A percentile compares a stretch with the other conserved stretches of the same genome.
phyloP scores from a whole-genome alignment of 2,888 invertebrate genomes.

The Fabriciana adippe region DNA sequence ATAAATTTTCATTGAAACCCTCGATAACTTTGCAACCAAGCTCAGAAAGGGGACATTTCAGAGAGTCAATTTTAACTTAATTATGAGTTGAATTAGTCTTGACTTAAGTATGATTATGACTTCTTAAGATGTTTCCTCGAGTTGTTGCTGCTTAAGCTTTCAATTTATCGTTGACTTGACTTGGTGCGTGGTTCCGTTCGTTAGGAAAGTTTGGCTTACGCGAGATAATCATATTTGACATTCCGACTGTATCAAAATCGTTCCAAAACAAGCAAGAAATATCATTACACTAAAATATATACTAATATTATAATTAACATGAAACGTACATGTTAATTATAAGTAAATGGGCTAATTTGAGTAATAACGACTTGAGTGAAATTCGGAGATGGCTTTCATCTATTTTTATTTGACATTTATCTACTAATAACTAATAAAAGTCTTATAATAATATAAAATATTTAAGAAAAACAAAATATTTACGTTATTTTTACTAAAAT shows the following conservation, averaged over 20 bases:
- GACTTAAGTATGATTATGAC: conserved; percentile 72
- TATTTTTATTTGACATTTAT: too few species aligned
- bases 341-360: too few species aligned
- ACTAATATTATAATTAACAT: too few species aligned
- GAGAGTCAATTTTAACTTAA: conserved; percentile 73
- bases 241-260: conserved; percentile 1
- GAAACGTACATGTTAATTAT: too few species aligned
- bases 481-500: too few species aligned
- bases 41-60: conserved; percentile 70
- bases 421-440: too few species aligned
- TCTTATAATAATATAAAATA: too few species aligned
- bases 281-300: too few species aligned
- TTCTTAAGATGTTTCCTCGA: conserved; percentile 63
- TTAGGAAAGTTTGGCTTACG: conserved; percentile 23
- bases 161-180: conserved; percentile 37
- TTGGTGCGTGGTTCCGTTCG: conserved; percentile 31
- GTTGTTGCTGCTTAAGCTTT: conserved; percentile 48
- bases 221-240: conserved; percentile 2
- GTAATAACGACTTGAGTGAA: too few species aligned
- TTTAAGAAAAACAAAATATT: too few species aligned
- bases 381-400: too few species aligned
- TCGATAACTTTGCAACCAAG: conserved; percentile 70
- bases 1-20: conserved; percentile 79
- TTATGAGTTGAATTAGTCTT: conserved; percentile 76
- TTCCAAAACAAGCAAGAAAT: background rate